Conservation (phyloP, 2,888 invertebrate genomes). For the Sturmia bella region DNA sequence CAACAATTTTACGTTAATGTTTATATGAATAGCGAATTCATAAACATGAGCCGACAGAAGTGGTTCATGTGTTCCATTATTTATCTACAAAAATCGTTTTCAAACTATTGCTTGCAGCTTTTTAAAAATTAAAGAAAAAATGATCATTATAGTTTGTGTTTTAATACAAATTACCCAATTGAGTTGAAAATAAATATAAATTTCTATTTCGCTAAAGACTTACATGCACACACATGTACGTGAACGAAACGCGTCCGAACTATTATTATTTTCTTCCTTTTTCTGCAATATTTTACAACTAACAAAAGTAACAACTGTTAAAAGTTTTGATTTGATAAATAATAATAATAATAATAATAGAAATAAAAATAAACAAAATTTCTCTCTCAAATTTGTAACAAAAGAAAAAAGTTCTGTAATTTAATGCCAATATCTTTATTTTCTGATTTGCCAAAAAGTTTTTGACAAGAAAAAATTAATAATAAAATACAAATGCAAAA, state of each 20-base stretch:
- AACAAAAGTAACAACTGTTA: slow-evolving; percentile 48
- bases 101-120: too few species aligned
- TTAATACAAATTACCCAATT: too few species aligned
- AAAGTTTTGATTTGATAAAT: slow-evolving; percentile 51
- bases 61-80: too few species aligned
- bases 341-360: slow-evolving; percentile 35
- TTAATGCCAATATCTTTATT: slow-evolving; percentile 55
- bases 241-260: neutral
- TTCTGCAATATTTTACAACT: slow-evolving; percentile 17
- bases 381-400: slow-evolving; percentile 45
- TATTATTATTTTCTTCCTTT: slow-evolving; percentile 32
- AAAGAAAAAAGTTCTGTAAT: slow-evolving; percentile 64
- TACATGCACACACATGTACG: too few species aligned
- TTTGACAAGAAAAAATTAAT: slow-evolving; percentile 22
- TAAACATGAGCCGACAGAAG: too few species aligned
- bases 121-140: too few species aligned
- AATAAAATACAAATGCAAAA: neutral
- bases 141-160: too few species aligned
- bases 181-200: too few species aligned
- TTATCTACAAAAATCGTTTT: too few species aligned
- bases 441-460: slow-evolving; percentile 48
- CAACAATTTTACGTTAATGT: too few species aligned
- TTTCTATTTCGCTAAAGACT: too few species aligned
- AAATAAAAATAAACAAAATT: slow-evolving; percentile 32
- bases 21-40: too few species aligned